These are phyloP conservation scores for Bradypus variegatus DNA, from an alignment of 2,797 vertebrate genomes.

Conservation along the genomic window DNA sequence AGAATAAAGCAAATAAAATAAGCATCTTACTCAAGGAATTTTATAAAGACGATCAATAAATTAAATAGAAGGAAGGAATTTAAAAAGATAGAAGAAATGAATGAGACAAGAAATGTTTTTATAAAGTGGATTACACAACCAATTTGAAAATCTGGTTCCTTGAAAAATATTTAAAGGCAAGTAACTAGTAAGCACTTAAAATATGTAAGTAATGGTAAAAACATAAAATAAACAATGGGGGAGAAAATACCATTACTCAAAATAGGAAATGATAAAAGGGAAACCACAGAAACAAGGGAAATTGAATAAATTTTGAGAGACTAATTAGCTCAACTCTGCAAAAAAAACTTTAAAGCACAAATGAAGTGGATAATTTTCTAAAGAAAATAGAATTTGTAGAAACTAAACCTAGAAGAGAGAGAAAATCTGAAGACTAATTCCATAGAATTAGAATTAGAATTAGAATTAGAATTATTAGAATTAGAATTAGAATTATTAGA, in stretches of 20 bases:
- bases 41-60: neutral
- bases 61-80: neutral
- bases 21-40: neutral
- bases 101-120: neutral
- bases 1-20: constrained; percentile 1
- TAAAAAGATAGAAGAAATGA: neutral
- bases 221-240: neutral
- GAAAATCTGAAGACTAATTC: neutral
- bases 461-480: too few relatives aligned
- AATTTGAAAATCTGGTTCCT: constrained; percentile 4
- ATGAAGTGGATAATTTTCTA: neutral
- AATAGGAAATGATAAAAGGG: neutral
- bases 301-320: neutral
- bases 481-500: too few relatives aligned
- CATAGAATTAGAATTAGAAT: neutral
- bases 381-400: neutral
- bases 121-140: neutral
- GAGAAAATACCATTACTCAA: neutral
- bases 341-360: neutral
- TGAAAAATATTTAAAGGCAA: neutral
- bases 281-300: neutral
- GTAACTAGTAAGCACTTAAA: neutral
- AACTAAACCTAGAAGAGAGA: neutral
- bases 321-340: neutral
- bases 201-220: neutral